Base-by-base conservation (phyloP, 2,113 vertebrate species). In the Myotis lucifugus region DNA sequence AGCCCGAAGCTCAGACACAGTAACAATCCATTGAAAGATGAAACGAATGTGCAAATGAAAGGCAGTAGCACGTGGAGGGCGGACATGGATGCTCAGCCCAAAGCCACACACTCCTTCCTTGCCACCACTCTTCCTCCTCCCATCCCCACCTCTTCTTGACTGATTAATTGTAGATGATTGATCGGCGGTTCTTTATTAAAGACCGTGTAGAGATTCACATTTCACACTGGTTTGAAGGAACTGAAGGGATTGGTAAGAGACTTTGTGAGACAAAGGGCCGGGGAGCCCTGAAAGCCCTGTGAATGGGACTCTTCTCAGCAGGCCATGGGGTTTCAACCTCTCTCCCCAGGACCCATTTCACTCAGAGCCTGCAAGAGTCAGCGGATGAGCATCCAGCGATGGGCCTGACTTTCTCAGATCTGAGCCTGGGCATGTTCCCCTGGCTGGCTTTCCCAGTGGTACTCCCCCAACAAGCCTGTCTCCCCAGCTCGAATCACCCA, bases 31-130 rank as follows among this genome's bases (percentile, higher is more conserved):
- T 12, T n/a, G 70, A 21, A 48, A 91, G 18, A 6, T 9, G 54
- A 72, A 27, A 15, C 13, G 23, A 67, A 72, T 4, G n/a, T 14
- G 13, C 27, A 67, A 21, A 40, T 1, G 9, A 32, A n/a, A 6
- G 32, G 11, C 12, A 34, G 9, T 42, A 3, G 23, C 1, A 8
- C 0, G 8, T 0, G 12, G 3, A 52, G 11, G 3, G 2, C 54
- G 12, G 74, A 48, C 2, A 6, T 8, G 59, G 59, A 18, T 8
- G 9, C 64, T 29, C n/a, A 10, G 64, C 88, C 40, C 34, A 72
- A 76, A 69, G 18, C 34, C 84, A 42, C 64, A 37, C 9, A 2
- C 12, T 15, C 37, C 52, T 54, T 48, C 25, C 54, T 52, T 42
- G 72, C 78, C 76, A 12, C 37, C n/a, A 32, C 52, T 19, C 6